A percentile compares a stretch with the other conserved stretches of the same genome.
Conservation (phyloP, 2,797 vertebrate genomes). For the Xiphorhynchus erythropygius region DNA sequence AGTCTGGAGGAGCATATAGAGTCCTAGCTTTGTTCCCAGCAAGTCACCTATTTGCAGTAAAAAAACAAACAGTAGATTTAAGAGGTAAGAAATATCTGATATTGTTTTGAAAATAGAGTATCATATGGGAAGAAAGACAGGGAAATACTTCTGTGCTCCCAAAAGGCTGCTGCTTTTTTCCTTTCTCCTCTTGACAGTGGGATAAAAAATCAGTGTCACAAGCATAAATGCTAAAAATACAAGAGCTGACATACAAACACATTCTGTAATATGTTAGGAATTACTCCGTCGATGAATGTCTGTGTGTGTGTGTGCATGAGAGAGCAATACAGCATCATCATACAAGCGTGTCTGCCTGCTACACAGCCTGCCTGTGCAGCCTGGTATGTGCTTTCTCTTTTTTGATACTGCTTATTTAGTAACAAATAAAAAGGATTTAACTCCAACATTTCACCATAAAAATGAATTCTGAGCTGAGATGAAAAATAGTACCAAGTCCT, state of each 20-base stretch:
- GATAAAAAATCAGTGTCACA: neutral
- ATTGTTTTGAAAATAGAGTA: neutral
- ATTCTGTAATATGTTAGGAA: conserved; percentile 50
- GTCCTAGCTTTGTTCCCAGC: conserved; percentile 28
- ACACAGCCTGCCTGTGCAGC: neutral
- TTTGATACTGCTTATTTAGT: neutral
- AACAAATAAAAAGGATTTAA: neutral
- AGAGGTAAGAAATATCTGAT: neutral
- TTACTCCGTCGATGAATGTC: neutral
- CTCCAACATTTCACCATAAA: neutral
- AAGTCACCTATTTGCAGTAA: neutral
- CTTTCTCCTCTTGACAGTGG: neutral
- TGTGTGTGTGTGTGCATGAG: neutral
- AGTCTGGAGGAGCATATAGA: conserved; percentile 36
- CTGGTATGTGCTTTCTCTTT: neutral
- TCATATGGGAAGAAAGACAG: neutral
- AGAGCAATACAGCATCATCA: rapidly evolving
- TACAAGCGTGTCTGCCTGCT: neutral
- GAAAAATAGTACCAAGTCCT: neutral
- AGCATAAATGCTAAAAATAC: conserved; percentile 47
- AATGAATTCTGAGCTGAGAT: neutral
- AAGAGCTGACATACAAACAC: conserved; percentile 22
- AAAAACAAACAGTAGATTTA: neutral
- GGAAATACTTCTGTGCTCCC: neutral
- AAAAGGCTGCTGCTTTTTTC: neutral